phyloP scores from a whole-genome alignment of 2,888 invertebrate genomes.

The Lasioglossum morio region DNA sequence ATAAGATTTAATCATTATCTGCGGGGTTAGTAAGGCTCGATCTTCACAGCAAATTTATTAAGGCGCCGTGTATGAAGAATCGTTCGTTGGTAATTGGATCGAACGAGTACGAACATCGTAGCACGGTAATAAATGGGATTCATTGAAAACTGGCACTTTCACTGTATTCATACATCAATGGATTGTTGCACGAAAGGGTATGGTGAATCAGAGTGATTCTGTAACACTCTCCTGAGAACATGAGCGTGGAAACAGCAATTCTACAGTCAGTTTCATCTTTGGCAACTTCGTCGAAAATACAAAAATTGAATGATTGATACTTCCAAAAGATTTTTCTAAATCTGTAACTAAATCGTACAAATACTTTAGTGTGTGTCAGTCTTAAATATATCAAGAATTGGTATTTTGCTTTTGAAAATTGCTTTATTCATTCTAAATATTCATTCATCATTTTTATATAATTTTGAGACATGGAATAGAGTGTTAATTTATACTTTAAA shows the following conservation, averaged over 20 bases:
- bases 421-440: no score
- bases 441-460: no score
- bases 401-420: no score
- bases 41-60: constrained; percentile 23
- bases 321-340: neutral
- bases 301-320: neutral
- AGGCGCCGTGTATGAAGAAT: constrained; percentile 11
- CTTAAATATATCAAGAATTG: no score
- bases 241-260: neutral
- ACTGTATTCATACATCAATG: constrained; percentile 27
- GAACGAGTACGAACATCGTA: neutral
- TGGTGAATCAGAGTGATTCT: neutral
- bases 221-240: neutral
- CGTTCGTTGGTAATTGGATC: constrained; percentile 30
- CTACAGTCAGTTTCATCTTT: neutral
- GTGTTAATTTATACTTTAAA: no score
- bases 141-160: constrained; percentile 41
- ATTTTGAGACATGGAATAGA: no score
- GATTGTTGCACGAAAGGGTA: neutral
- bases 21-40: constrained; percentile 4
- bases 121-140: constrained; percentile 30
- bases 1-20: neutral
- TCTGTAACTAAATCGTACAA: neutral
- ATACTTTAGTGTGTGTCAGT: no score
- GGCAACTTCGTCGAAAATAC: neutral